Evolutionary conservation across 2,113 vertebrate species (phyloP).

Genomic region (Leucopternis melanops): DNA sequence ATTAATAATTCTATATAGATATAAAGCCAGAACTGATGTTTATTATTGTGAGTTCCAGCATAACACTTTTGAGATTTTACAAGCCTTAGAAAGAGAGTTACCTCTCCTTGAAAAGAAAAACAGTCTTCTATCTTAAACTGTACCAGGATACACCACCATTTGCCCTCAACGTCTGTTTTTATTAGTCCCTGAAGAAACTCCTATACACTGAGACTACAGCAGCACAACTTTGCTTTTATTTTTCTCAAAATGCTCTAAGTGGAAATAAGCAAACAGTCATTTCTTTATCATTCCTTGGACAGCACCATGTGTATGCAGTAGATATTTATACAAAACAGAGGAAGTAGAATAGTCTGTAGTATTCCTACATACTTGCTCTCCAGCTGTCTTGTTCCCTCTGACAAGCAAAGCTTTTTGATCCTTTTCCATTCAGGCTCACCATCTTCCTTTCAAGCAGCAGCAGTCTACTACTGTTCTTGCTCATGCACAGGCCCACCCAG

Average conservation of each 20-base stretch:
- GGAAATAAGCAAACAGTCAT: neutral
- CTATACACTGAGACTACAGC: neutral
- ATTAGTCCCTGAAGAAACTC: neutral
- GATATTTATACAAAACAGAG: neutral
- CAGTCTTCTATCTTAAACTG: neutral
- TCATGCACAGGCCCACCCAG: neutral
- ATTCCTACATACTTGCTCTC: neutral
- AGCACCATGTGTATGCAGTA: neutral
- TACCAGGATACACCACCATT: neutral
- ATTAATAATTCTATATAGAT: neutral
- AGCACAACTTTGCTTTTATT: neutral
- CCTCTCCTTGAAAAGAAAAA: neutral
- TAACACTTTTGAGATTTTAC: neutral
- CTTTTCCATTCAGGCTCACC: neutral
- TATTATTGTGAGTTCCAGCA: neutral
- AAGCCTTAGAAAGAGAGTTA: neutral
- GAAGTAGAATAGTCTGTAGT: neutral
- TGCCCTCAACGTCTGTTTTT: neutral
- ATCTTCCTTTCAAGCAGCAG: neutral
- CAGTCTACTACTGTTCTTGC: neutral
- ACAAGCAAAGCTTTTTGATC: neutral
- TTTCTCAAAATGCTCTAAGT: neutral
- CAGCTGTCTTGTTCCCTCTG: neutral
- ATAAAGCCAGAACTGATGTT: neutral
- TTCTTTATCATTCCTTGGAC: neutral